Evolutionary conservation across 2,113 vertebrate species (phyloP).

Genomic region (Misgurnus mizolepis): DNA sequence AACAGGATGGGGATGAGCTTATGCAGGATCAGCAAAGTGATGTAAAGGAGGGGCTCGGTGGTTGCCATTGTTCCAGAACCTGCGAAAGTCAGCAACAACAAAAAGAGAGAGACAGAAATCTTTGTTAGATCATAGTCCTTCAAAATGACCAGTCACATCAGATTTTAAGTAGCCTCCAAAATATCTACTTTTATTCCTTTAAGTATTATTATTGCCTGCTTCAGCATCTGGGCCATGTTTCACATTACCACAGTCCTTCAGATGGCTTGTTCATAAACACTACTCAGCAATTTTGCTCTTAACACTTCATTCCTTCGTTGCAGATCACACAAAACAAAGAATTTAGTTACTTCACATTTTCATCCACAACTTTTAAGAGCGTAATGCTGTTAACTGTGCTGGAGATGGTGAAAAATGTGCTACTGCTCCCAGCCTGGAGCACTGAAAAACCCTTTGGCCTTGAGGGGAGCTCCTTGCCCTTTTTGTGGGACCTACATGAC

Average conservation of each 20-base stretch:
- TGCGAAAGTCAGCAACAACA: constrained; percentile 53
- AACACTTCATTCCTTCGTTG: not conserved
- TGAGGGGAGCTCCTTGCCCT: not conserved
- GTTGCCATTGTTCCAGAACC: constrained; percentile 78
- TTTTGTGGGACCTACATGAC: constrained; percentile 20
- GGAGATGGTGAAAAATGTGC: constrained; percentile 21
- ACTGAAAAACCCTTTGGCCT: not conserved
- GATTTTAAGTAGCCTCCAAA: too few species aligned
- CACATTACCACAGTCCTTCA: constrained; percentile 28
- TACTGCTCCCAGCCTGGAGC: not conserved
- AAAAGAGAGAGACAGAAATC: constrained; percentile 2
- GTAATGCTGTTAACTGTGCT: not conserved
- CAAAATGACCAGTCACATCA: not conserved
- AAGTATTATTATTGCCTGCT: not conserved
- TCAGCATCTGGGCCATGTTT: constrained; percentile 28
- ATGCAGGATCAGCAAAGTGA: constrained; percentile 82
- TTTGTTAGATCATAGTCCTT: constrained; percentile 5
- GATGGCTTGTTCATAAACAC: constrained; percentile 23
- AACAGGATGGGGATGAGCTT: constrained; percentile 81
- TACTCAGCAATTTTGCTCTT: constrained; percentile 18
- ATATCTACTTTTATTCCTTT: not conserved
- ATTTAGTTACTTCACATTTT: not conserved
- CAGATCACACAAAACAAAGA: not conserved
- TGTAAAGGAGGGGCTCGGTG: constrained; percentile 78
- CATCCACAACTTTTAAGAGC: not conserved